Base-by-base conservation (phyloP, 2,888 invertebrate genomes). In the Petrophora chlorosata region DNA sequence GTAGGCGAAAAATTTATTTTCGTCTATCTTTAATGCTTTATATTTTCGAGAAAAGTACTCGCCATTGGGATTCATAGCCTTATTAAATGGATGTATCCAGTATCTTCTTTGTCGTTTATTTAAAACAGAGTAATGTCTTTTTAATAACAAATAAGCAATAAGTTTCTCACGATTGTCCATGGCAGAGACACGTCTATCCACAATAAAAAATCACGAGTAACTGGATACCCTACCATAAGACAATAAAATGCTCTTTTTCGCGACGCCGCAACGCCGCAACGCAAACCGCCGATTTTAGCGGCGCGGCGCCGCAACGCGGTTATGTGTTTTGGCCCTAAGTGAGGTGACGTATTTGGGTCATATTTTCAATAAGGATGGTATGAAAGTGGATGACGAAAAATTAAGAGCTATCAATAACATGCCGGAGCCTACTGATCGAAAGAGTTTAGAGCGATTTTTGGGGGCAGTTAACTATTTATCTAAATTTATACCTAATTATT, bases 81-180 rank as follows among this genome's bases (percentile, higher is more conserved):
- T 57, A 60, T 59, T 61, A 63, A 63, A 63, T 59, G 57, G 60
- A 61, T 61, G 56, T 58, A 58, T 58, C 58, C 59, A 59, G 52
- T 56, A 59, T 61, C 54, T 58, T 61, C 48, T 56, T 60, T 54
- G 56, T 55, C n/a, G n/a, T n/a, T n/a, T n/a, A n/a, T n/a, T n/a
- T n/a, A n/a, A n/a, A n/a, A n/a, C n/a, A 44, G 35, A 23, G 23
- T 23, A 23, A 23, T 23, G 8, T 23, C 23, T 23, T 23, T 23
- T 23, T 23, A 23, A 23, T 23, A 34, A 26, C 16, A 16, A 16
- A 16, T 16, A 16, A 41, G 33, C 23, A 25, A 42, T 26, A 23
- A 25, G 7, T 32, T 32, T 32, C 32, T 32, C 32, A 32, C 32
- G 32, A 32, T 32, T 14, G 32, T 32, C 32, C 32, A 15, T 32